Evolutionary conservation across 1,140 invertebrate species (phyloP).

Genomic region (Trichonephila clavata): DNA sequence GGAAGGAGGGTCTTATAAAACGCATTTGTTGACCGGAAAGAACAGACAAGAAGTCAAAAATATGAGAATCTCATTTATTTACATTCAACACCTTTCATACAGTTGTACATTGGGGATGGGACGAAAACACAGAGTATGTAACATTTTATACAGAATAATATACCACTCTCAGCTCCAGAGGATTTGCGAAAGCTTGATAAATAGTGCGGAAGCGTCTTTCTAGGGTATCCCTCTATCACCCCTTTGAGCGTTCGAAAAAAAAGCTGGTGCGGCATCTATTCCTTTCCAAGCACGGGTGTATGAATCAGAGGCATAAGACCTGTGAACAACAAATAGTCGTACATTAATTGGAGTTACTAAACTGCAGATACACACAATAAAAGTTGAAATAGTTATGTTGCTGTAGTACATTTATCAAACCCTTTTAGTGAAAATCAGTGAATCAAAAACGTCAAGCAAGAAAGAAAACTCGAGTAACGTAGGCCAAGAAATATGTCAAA

Average conservation of each 20-base stretch:
- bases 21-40: too few relatives aligned
- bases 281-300: neutral
- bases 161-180: neutral
- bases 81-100: neutral
- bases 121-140: neutral
- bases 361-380: too few relatives aligned
- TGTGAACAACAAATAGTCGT: neutral
- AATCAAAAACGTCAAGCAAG: too few relatives aligned
- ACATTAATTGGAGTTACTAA: too few relatives aligned
- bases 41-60: too few relatives aligned
- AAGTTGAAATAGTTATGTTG: too few relatives aligned
- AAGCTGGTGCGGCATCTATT: neutral
- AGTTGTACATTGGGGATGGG: neutral
- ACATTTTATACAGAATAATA: constrained; percentile 14
- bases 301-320: neutral
- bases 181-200: constrained; percentile 14
- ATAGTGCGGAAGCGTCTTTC: constrained; percentile 7
- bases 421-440: too few relatives aligned
- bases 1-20: too few relatives aligned
- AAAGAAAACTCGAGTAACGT: too few relatives aligned
- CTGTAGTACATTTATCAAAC: too few relatives aligned
- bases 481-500: too few relatives aligned
- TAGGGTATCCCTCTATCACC: neutral
- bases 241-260: neutral
- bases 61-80: constrained; percentile 10